Evolutionary conservation across 2,888 invertebrate genomes (phyloP).

Genomic region (Glyphotaelius pellucidus): DNA sequence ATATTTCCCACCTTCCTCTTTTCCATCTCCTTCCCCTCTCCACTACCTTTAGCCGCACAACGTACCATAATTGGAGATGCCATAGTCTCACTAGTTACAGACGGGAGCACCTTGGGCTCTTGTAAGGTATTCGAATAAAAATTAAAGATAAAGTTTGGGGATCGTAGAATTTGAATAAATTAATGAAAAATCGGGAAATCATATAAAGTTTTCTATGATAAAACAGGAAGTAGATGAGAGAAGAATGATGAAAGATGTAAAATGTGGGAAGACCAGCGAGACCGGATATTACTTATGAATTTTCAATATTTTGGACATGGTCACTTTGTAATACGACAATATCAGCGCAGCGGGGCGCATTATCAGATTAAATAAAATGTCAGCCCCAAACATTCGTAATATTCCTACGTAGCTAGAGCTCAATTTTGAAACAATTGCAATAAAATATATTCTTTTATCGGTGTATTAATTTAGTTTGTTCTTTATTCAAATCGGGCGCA

Average conservation of each 20-base stretch:
- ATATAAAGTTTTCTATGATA: background rate
- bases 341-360: background rate
- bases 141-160: background rate
- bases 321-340: background rate
- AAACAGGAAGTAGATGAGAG: background rate
- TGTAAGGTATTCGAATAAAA: no score
- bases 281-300: background rate
- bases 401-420: background rate
- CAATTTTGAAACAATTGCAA: no score
- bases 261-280: background rate
- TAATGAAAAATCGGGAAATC: background rate
- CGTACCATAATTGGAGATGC: no score
- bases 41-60: no score
- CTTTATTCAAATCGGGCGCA: no score
- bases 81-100: no score
- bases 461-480: no score
- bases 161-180: background rate
- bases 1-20: no score
- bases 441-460: no score
- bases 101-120: no score
- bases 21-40: no score
- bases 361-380: background rate
- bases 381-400: background rate
- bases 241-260: background rate
- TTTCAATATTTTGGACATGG: background rate